Evolutionary conservation across 1,140 invertebrate species (phyloP).

Genomic region (Cydia pomonella): DNA sequence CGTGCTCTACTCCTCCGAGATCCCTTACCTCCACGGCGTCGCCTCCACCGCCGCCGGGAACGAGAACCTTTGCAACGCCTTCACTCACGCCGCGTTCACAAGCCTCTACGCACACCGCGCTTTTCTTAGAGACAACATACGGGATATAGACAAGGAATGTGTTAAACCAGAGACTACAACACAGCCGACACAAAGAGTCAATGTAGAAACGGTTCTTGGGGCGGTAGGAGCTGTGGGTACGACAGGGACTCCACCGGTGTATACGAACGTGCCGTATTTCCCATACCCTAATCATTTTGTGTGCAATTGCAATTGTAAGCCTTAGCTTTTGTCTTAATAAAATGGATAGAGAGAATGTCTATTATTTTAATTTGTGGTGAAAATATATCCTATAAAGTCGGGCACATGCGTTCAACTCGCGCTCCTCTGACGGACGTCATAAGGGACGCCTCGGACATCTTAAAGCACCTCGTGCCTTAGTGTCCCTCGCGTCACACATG

Average conservation of each 20-base stretch:
- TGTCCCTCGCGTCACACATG: too few species aligned
- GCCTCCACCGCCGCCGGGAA: constrained; percentile 20
- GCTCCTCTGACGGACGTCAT: too few species aligned
- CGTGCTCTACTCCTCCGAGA: background rate
- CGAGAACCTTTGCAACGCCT: constrained; percentile 30
- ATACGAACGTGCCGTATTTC: constrained; percentile 5
- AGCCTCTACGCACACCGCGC: background rate
- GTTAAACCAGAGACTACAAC: background rate
- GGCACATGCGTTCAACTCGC: too few species aligned
- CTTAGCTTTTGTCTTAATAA: background rate
- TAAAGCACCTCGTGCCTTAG: too few species aligned
- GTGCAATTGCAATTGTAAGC: constrained; percentile 7
- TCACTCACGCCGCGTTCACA: constrained; percentile 10
- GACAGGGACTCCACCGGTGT: background rate
- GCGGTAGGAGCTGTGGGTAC: background rate
- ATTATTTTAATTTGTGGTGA: too few species aligned
- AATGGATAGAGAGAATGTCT: background rate
- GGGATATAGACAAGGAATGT: background rate
- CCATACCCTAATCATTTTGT: constrained; percentile 11
- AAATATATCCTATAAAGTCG: too few species aligned
- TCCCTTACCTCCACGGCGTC: constrained; percentile 9
- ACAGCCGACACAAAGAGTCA: background rate
- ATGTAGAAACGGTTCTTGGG: background rate
- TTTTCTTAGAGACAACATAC: background rate
- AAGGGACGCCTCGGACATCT: too few species aligned